A percentile compares a stretch with the other conserved stretches of the same genome.
Evolutionary conservation across 2,113 vertebrate species (phyloP).

Genomic region (Opisthocomus hoazin): DNA sequence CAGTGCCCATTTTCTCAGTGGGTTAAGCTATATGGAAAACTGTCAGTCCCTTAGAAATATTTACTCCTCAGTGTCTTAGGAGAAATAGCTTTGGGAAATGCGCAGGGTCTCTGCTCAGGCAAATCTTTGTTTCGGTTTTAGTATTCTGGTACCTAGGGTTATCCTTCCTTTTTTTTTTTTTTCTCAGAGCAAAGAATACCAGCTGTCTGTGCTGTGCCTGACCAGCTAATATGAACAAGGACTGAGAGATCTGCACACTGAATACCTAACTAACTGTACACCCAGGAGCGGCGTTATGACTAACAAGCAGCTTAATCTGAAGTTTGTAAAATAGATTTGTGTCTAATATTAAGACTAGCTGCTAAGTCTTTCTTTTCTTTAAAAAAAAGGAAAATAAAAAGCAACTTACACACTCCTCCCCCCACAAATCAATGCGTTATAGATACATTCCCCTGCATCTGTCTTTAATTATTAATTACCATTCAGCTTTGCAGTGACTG

Average conservation of each 20-base stretch:
- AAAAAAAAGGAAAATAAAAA: not conserved
- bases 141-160: not conserved
- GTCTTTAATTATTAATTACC: slow-evolving; percentile 1
- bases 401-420: not conserved
- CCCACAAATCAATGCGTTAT: not conserved
- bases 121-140: not conserved
- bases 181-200: not conserved
- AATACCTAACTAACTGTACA: not conserved
- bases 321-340: not conserved
- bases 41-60: not conserved
- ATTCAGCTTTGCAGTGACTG: not conserved
- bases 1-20: not conserved
- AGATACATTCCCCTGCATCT: not conserved
- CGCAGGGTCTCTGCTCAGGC: not conserved
- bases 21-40: not conserved
- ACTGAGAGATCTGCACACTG: not conserved
- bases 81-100: not conserved
- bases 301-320: not conserved
- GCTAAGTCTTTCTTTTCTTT: not conserved
- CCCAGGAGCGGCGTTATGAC: not conserved
- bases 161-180: not conserved
- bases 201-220: not conserved
- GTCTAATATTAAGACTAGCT: not conserved
- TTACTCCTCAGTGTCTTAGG: not conserved
- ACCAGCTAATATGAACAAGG: not conserved